Evolutionary conservation across 1,140 invertebrate species (phyloP), one percentile per base, ranked within the genome.

Genomic region (Aphaenogaster floridana): DNA sequence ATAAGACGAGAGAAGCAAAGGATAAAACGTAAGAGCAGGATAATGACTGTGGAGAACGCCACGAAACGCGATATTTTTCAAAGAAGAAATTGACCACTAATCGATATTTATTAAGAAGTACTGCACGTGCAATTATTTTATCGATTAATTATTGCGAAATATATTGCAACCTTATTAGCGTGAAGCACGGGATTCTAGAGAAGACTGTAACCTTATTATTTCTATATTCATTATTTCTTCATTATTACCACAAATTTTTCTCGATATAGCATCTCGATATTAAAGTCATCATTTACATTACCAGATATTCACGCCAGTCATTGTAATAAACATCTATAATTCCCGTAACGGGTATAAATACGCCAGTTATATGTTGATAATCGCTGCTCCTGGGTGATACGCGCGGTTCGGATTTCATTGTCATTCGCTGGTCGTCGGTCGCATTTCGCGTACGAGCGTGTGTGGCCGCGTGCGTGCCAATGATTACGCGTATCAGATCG

Each of bases 401-500:
- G 17, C 15, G 13, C n/a, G 21, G 4, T 21, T 64, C n/a, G 52
- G 28, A 21, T 84, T 54, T 42, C 69, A 84, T 84, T 84, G 80
- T 76, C 28, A 84, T 84, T 84, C 80, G 69, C 17, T 8, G n/a
- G 54, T 39, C 54, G 80, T 84, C 80, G 28, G 61, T 74, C 80
- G 80, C 69, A 34, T 54, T 69, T 48, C n/a, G 77, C 45, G 61
- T 66, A 39, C 34, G 66, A 28, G 66, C 59, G 17, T 36, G 21
- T 57, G 54, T 34, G 6, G 64, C 39, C 34, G 63, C 66, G 39
- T 83, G 80, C 80, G 68, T 83, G 80, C 28, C 68, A 54, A 76
- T 61, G 80, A 84, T 84, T 84, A 84, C 80, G 80, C 34, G 42
- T 57, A 21, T 84, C 28, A 61, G 69, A 63, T 76, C 69, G 69